Conservation (phyloP, 2,113 vertebrate genomes). For the Ovibos moschatus region DNA sequence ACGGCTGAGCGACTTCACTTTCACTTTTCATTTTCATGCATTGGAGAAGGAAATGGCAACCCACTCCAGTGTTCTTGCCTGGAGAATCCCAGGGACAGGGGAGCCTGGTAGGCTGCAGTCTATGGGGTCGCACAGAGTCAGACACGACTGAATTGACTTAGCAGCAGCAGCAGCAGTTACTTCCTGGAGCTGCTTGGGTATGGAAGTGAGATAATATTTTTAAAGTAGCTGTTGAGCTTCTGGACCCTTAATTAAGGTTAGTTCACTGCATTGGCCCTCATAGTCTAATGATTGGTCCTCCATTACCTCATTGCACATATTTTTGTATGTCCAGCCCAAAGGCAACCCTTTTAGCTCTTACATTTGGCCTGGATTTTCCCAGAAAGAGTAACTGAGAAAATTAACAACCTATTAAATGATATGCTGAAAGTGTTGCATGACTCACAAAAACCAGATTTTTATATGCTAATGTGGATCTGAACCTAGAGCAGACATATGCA, state of each 20-base stretch:
- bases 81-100: too few species aligned
- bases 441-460: neutral
- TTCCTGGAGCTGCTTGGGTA: neutral
- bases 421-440: neutral
- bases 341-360: neutral
- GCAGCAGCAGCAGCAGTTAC: neutral
- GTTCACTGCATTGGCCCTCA: neutral
- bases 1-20: too few species aligned
- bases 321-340: neutral
- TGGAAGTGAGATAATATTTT: neutral
- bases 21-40: too few species aligned
- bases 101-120: too few species aligned
- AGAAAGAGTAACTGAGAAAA: neutral
- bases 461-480: conserved; percentile 11
- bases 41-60: too few species aligned
- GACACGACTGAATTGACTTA: too few species aligned
- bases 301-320: neutral
- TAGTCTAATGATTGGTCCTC: neutral
- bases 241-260: neutral
- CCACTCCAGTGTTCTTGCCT: too few species aligned
- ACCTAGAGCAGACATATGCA: conserved; percentile 20
- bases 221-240: neutral
- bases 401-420: neutral
- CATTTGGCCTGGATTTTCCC: neutral
- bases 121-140: too few species aligned